Evolutionary conservation across 92 coral and sea anemone genomes (phyloP).

Genomic region (Epizoanthus ramosus): DNA sequence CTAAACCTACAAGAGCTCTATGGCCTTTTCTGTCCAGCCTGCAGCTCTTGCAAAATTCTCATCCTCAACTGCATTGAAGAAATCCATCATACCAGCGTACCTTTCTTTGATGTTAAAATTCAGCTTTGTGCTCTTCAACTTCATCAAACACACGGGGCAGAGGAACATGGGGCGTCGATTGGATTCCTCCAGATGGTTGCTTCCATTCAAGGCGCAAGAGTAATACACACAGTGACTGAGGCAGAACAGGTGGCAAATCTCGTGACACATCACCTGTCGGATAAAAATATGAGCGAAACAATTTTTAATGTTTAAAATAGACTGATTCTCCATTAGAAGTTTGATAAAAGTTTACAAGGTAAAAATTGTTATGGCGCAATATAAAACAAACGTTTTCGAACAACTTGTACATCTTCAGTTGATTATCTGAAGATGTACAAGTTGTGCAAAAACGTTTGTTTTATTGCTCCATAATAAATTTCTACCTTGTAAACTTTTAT

Average conservation of each 20-base stretch:
- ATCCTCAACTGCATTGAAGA: constrained; percentile 47
- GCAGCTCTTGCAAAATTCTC: constrained; percentile 44
- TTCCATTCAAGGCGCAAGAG: constrained; percentile 63
- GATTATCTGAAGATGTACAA: too few species aligned
- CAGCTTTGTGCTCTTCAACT: constrained; percentile 37
- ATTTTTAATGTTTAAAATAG: too few species aligned
- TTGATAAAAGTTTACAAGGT: too few species aligned
- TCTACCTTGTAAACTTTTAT: too few species aligned
- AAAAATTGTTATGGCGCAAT: too few species aligned
- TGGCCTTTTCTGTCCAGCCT: constrained; percentile 46
- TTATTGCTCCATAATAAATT: too few species aligned
- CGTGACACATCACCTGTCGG: constrained; percentile 60
- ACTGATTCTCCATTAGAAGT: too few species aligned
- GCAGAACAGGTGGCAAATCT: constrained; percentile 57
- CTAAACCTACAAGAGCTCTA: constrained; percentile 22
- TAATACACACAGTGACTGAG: constrained; percentile 55
- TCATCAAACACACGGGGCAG: constrained; percentile 59
- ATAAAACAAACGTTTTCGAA: too few species aligned
- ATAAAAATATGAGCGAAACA: too few species aligned
- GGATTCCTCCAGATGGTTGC: constrained; percentile 55
- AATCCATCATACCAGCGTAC: constrained; percentile 47
- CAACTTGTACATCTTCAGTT: too few species aligned
- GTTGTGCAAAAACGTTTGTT: too few species aligned
- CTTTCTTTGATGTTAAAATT: constrained; percentile 52
- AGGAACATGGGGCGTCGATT: constrained; percentile 54